Evolutionary conservation across 1,140 invertebrate genomes (phyloP), one percentile per base, ranked within the genome.

Genomic region (Ridgeia piscesae): DNA sequence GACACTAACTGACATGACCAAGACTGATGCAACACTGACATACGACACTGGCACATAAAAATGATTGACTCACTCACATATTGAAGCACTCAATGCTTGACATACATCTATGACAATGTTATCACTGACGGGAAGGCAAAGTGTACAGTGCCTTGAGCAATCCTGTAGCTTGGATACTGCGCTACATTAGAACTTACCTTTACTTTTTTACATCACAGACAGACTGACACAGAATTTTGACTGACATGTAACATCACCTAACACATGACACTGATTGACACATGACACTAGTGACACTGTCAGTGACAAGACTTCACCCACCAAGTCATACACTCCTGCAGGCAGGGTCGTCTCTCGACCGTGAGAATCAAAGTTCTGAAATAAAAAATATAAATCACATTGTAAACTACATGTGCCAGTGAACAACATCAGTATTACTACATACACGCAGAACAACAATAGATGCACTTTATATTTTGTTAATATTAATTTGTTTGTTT

Each of bases 271-370:
- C 0, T 27, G 58, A 77, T 77, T 77, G 58, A 77, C 58, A 8
- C 58, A 17, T 77, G 27, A 42, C 42, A 42, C 14, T 77, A 1
- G 17, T 77, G 58, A 77, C 58, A 77, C 58, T 21, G 58, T 14
- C 17, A 21, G 14, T 11, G 42, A 42, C 11, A n/a, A 42, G 42
- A 42, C 11, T 42, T 42, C 91, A 94, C 95, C 94, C 94, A 97
- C 96, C 93, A 99, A 97, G 93, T 97, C 99, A 96, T 99, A 99
- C 92, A 99, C 97, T 35, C 99, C 99, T 92, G 97, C 96, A 0
- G 98, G 98, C 91, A 99, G 95, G 34, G 98, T 97, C 58, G 97
- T 97, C 95, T 99, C 98, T 95, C 97, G 97, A n/a, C 99, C 99
- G 96, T 98, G 97, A 34, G 97, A 95, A 94, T 98, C 98, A 96